Conservation (phyloP, 1,140 invertebrate species). For the Dufourea novaeangliae region DNA sequence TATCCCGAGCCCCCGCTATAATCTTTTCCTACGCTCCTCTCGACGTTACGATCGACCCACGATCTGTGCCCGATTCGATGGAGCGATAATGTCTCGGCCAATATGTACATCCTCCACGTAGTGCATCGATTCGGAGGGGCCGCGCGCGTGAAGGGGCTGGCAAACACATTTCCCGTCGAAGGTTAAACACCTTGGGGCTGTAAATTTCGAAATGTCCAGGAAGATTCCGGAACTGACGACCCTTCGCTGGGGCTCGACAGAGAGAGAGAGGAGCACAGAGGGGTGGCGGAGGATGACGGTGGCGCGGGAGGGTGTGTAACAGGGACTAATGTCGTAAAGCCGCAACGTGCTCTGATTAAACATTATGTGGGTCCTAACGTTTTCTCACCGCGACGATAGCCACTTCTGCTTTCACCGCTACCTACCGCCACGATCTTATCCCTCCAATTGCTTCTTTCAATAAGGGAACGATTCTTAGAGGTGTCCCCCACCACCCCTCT, state of each 20-base stretch:
- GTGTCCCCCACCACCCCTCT: not conserved
- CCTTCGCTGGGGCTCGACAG: not conserved
- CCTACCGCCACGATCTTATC: conserved; percentile 20
- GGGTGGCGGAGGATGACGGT: conserved; percentile 39
- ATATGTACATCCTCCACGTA: conserved; percentile 60
- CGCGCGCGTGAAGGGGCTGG: not conserved
- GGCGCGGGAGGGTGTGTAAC: conserved; percentile 62
- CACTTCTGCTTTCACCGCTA: not conserved
- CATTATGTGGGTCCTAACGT: conserved; percentile 77
- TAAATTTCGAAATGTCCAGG: conserved; percentile 45
- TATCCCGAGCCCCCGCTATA: not conserved
- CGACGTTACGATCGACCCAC: not conserved
- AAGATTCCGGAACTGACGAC: conserved; percentile 2
- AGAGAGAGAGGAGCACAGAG: not conserved
- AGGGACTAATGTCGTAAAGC: conserved; percentile 80
- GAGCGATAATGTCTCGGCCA: conserved; percentile 65
- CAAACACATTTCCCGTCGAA: conserved; percentile 36
- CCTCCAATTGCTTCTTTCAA: conserved; percentile 35
- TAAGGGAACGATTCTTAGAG: not conserved
- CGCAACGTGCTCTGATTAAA: conserved; percentile 81
- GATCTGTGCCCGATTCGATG: conserved; percentile 62
- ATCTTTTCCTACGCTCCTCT: not conserved
- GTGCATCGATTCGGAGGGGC: not conserved
- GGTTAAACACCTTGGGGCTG: conserved; percentile 35
- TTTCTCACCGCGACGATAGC: conserved; percentile 63